phyloP scores from a whole-genome alignment of 2,888 invertebrate species.

The Polymixis flavicincta region DNA sequence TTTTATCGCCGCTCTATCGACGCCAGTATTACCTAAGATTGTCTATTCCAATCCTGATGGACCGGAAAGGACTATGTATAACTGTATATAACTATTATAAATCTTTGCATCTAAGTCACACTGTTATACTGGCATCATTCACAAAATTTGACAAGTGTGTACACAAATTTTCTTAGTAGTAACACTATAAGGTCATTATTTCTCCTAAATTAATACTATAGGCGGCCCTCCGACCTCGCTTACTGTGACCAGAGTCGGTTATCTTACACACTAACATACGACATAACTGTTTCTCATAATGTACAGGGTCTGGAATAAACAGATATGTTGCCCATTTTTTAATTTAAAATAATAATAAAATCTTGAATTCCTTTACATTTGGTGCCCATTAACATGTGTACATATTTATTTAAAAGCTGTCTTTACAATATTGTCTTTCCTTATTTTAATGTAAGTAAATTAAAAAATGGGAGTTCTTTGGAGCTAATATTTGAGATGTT shows the following conservation, averaged over 20 bases:
- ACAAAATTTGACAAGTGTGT: conserved; percentile 66
- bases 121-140: conserved; percentile 31
- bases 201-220: conserved; percentile 83
- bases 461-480: conserved; percentile 68
- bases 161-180: conserved; percentile 63
- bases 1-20: conserved; percentile 23
- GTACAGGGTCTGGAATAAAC: conserved; percentile 60
- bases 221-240: conserved; percentile 87
- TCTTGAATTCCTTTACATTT: conserved; percentile 51
- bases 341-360: conserved; percentile 55
- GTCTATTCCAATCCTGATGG: not conserved
- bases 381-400: conserved; percentile 38
- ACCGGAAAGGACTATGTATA: not conserved
- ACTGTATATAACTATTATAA: conserved; percentile 14
- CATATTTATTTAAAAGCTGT: conserved; percentile 37
- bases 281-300: conserved; percentile 64
- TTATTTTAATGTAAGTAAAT: conserved; percentile 50
- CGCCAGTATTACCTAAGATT: conserved; percentile 6
- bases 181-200: conserved; percentile 66
- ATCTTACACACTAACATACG: conserved; percentile 75
- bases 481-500: conserved; percentile 60
- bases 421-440: conserved; percentile 56
- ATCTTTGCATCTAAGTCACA: conserved; percentile 16
- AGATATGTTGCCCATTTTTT: conserved; percentile 62
- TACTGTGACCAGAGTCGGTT: conserved; percentile 84